phyloP scores from a whole-genome alignment of 2,888 invertebrate genomes.

The Drosophila demipolita region DNA sequence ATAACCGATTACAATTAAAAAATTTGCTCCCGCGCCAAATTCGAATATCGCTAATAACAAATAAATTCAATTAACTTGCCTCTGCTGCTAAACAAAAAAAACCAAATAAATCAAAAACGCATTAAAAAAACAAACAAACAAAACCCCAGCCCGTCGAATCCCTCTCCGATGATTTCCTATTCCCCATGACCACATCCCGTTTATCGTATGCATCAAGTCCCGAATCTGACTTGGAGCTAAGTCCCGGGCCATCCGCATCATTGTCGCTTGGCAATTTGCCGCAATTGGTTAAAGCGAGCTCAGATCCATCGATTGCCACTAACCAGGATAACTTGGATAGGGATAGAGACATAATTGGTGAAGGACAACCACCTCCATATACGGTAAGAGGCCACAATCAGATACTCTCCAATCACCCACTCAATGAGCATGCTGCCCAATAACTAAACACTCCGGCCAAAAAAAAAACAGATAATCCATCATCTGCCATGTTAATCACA shows the following conservation, averaged over 20 bases:
- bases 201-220: slow-evolving; percentile 98
- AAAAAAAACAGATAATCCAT: slow-evolving; percentile 8
- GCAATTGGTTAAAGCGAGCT: slow-evolving; percentile 92
- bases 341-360: slow-evolving; percentile 88
- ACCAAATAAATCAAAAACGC: neutral
- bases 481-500: slow-evolving; percentile 19
- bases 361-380: slow-evolving; percentile 93
- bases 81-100: slow-evolving; percentile 44
- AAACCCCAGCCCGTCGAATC: slow-evolving; percentile 95
- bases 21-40: slow-evolving; percentile 55
- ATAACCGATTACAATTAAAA: slow-evolving; percentile 36
- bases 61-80: slow-evolving; percentile 48
- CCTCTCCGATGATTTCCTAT: slow-evolving; percentile 98
- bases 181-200: slow-evolving; percentile 98
- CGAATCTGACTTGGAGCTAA: slow-evolving; percentile 97
- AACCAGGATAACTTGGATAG: slow-evolving; percentile 94
- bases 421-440: slow-evolving; percentile 60
- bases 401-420: slow-evolving; percentile 34
- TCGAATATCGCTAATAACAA: slow-evolving; percentile 60
- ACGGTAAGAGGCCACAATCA: slow-evolving; percentile 88
- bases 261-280: slow-evolving; percentile 87
- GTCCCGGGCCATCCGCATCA: slow-evolving; percentile 89
- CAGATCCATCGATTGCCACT: slow-evolving; percentile 97
- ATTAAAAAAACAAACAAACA: slow-evolving; percentile 20
- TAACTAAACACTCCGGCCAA: slow-evolving; percentile 21